A percentile compares a stretch with the other conserved stretches of the same genome.
Evolutionary conservation across 2,888 invertebrate genomes (phyloP).

Genomic region (Thalpophila matura): DNA sequence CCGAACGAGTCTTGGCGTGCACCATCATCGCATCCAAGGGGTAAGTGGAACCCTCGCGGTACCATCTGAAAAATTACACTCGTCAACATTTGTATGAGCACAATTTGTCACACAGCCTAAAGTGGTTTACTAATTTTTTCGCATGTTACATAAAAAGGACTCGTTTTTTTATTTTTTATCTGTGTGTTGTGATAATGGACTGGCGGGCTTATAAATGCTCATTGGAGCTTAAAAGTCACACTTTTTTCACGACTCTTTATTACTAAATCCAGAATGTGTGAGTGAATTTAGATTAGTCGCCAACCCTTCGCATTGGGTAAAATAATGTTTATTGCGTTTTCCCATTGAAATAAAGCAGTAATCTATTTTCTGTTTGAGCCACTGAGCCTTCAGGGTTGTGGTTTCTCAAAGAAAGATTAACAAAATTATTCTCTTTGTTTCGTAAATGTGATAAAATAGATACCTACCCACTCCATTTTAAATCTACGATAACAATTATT

Average conservation of each 20-base stretch:
- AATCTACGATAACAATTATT: conserved; percentile 14
- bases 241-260: conserved; percentile 7
- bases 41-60: conserved; percentile 94
- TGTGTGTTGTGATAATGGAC: neutral
- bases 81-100: conserved; percentile 24
- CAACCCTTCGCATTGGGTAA: conserved; percentile 37
- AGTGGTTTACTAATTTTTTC: conserved; percentile 6
- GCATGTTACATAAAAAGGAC: neutral
- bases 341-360: conserved; percentile 40
- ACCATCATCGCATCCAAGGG: conserved; percentile 93
- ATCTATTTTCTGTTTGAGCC: conserved; percentile 43
- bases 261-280: conserved; percentile 21
- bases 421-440: conserved; percentile 27
- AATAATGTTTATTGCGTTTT: conserved; percentile 47
- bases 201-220: too few species aligned
- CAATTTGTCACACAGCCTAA: conserved; percentile 8
- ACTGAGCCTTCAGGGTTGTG: conserved; percentile 11
- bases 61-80: conserved; percentile 91
- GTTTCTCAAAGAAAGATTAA: conserved; percentile 29
- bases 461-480: conserved; percentile 38
- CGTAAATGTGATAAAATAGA: conserved; percentile 28
- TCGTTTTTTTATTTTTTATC: neutral
- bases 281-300: conserved; percentile 35
- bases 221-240: neutral
- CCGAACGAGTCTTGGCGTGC: conserved; percentile 93